Conservation (phyloP, 2,888 invertebrate genomes). For the Villa cingulata region DNA sequence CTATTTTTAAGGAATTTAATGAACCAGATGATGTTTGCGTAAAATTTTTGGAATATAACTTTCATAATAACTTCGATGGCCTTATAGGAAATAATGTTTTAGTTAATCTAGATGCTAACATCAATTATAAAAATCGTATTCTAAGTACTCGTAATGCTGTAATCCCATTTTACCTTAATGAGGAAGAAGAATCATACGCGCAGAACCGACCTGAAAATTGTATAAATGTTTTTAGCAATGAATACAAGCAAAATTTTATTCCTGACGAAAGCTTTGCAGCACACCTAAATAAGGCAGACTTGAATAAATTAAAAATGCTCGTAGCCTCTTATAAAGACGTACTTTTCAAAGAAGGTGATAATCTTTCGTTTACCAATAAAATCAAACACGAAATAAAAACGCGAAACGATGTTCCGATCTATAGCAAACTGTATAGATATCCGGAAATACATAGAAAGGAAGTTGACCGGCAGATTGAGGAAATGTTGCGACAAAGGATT, state of each 20-base stretch:
- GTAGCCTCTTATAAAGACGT: not conserved
- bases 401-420: slow-evolving; percentile 6
- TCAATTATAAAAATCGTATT: not conserved
- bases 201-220: not conserved
- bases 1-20: slow-evolving; percentile 3
- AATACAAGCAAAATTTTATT: not conserved
- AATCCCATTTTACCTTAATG: not conserved
- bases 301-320: not conserved
- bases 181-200: not conserved
- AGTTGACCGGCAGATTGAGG: slow-evolving; percentile 9
- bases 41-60: slow-evolving; percentile 2
- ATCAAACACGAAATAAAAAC: slow-evolving; percentile 6
- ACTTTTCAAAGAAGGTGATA: slow-evolving; percentile 3
- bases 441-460: slow-evolving; percentile 11
- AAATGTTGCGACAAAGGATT: slow-evolving; percentile 14
- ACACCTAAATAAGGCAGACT: not conserved
- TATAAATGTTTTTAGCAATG: not conserved
- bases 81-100: slow-evolving; percentile 6
- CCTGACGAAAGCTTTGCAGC: not conserved
- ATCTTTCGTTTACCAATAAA: slow-evolving; percentile 1
- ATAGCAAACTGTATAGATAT: slow-evolving; percentile 10
- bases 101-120: not conserved
- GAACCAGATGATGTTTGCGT: not conserved
- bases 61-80: slow-evolving; percentile 4
- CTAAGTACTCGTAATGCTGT: not conserved